Base-by-base conservation (phyloP, 1,140 invertebrate genomes). In the Anoplophora glabripennis region DNA sequence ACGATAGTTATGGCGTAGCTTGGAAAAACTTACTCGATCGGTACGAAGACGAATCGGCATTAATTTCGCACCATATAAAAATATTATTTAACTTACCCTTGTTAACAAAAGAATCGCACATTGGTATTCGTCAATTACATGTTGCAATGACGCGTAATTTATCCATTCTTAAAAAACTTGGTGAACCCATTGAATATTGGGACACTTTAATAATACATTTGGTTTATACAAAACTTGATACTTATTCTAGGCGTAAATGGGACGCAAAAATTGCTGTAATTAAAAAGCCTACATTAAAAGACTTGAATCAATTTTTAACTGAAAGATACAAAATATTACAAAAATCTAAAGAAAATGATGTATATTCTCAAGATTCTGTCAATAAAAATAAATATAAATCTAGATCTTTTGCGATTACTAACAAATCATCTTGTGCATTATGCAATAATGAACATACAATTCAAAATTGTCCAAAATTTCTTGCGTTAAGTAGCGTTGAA, bases 21-120 rank as follows among this genome's bases (percentile, higher is more conserved):
- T 72, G 69, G 69, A 46, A 68, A n/a, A 56, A 67, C 21, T 5
- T 76, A 5, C 59, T 57, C 17, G 57, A 73, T 28, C 46, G 67
- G 47, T 77, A 64, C 42, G 57, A 75, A 18, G 72, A 75, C 37
- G 54, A 48, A 18, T 54, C 60, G 11, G 33, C 67, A 47, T 46
- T 66, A 33, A 58, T 64, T 18, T 11, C 57, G 17, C 34, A 57
- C 18, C 38, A 41, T 52, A 36, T 57, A 57, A 57, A 57, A 28
- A 37, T 34, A 18, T 15, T 61, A 11, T 58, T 61, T 49, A 33
- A 61, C n/a, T n/a, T 53, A 48, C 15, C 41, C n/a, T 11, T 3
- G 18, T 28, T 61, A 7, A 53, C 41, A 28, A 33, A 47, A 17
- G 54, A 61, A 41, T 57, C 41, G 4, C 18, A 12, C 12, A 59